Evolutionary conservation across 1,140 invertebrate genomes (phyloP).

Genomic region (Pseudachorutes palmiensis): DNA sequence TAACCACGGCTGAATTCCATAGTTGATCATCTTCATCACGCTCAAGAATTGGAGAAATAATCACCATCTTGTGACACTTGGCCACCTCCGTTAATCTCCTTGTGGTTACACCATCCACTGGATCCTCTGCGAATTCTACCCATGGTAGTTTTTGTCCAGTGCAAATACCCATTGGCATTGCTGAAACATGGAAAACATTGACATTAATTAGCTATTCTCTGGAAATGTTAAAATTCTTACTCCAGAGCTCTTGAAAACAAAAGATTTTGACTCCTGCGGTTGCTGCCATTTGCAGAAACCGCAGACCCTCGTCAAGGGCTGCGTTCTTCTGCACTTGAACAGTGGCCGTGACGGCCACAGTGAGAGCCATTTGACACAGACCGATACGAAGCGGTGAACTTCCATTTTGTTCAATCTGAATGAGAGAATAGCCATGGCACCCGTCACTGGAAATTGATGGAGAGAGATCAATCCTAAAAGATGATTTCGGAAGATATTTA

Average conservation of each 20-base stretch:
- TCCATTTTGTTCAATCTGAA: too few species aligned
- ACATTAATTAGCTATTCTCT: neutral
- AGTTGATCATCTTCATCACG: constrained; percentile 16
- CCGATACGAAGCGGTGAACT: too few species aligned
- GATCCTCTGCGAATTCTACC: constrained; percentile 27
- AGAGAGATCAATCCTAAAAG: too few species aligned
- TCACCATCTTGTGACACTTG: constrained; percentile 15
- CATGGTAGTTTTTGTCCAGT: constrained; percentile 27
- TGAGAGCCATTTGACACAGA: constrained; percentile 16
- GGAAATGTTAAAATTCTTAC: constrained; percentile 5
- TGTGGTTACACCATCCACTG: constrained; percentile 12
- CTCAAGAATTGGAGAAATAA: constrained; percentile 24
- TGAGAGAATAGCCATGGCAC: too few species aligned
- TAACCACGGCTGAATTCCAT: constrained; percentile 22
- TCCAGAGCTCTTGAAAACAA: constrained; percentile 28
- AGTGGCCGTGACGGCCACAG: neutral
- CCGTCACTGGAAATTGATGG: too few species aligned
- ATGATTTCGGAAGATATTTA: too few species aligned
- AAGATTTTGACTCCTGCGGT: constrained; percentile 14
- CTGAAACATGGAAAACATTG: neutral
- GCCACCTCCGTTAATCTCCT: constrained; percentile 8
- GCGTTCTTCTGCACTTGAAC: constrained; percentile 6
- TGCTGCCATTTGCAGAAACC: constrained; percentile 4
- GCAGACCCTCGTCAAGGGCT: neutral
- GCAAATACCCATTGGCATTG: constrained; percentile 24